Evolutionary conservation across 2,888 invertebrate species (phyloP).

Genomic region (Tridacna gigas): DNA sequence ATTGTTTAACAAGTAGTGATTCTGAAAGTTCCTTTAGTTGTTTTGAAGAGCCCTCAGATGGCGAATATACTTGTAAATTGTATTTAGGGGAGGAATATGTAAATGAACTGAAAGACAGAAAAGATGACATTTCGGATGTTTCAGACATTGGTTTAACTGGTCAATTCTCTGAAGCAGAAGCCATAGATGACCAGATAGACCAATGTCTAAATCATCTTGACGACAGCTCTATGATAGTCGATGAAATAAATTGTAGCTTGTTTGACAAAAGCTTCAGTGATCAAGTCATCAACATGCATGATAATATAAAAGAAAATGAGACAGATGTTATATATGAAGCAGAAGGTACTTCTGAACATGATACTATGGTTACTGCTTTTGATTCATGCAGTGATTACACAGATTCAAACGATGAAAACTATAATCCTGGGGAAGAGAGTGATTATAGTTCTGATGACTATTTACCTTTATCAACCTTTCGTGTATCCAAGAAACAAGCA

Average conservation of each 20-base stretch:
- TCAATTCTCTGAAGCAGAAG: too few species aligned
- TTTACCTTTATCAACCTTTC: not conserved
- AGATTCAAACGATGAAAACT: not conserved
- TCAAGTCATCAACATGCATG: constrained; percentile 14
- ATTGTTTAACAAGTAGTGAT: not conserved
- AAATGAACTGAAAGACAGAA: too few species aligned
- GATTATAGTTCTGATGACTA: constrained; percentile 7
- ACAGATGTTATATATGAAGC: constrained; percentile 9
- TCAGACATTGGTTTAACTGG: too few species aligned
- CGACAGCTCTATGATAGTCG: too few species aligned
- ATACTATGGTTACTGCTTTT: constrained; percentile 8
- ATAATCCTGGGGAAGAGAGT: not conserved
- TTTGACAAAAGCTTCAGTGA: constrained; percentile 22
- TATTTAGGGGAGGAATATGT: not conserved
- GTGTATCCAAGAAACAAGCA: not conserved
- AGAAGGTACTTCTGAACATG: constrained; percentile 20
- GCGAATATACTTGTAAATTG: not conserved
- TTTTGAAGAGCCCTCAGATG: not conserved
- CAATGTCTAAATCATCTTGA: too few species aligned
- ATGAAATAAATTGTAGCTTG: too few species aligned
- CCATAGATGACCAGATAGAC: too few species aligned
- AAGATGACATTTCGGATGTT: too few species aligned
- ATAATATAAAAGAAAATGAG: constrained; percentile 16
- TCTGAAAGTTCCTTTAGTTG: not conserved
- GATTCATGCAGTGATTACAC: not conserved